These are phyloP conservation scores for Apodemia zela DNA, from an alignment of 2,888 invertebrate genomes.

Conservation along the genomic window DNA sequence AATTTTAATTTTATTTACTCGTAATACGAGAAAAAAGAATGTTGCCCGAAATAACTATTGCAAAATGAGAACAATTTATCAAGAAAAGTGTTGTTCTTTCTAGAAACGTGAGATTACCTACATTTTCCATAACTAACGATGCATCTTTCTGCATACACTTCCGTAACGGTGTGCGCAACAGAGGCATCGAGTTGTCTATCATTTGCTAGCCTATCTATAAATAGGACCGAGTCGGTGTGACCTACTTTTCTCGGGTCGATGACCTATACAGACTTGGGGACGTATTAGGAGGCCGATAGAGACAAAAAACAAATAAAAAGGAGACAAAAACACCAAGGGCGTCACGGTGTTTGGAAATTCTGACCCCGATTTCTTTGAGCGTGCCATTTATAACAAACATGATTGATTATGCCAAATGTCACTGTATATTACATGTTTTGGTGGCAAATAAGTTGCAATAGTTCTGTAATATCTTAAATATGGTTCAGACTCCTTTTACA, in stretches of 20 bases:
- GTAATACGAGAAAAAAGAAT: too few species aligned
- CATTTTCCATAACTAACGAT: not conserved
- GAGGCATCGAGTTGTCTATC: constrained; percentile 36
- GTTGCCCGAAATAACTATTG: too few species aligned
- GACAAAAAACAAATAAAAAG: constrained; percentile 19
- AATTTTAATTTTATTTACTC: too few species aligned
- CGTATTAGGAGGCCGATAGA: constrained; percentile 25
- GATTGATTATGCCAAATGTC: constrained; percentile 2
- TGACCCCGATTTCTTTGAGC: constrained; percentile 13
- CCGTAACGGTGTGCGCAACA: constrained; percentile 29
- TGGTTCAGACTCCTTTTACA: too few species aligned
- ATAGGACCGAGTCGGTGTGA: constrained; percentile 50
- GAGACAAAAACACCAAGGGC: constrained; percentile 27
- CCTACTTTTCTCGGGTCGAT: constrained; percentile 47
- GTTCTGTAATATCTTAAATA: not conserved
- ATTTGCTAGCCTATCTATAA: constrained; percentile 47
- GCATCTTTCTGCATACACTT: constrained; percentile 21
- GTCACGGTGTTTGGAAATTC: constrained; percentile 21
- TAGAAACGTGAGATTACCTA: constrained; percentile 10
- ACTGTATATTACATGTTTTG: not conserved
- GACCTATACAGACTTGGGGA: constrained; percentile 36
- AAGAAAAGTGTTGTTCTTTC: not conserved
- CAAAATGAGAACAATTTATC: not conserved
- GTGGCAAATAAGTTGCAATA: too few species aligned
- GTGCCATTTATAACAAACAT: constrained; percentile 4